These are phyloP conservation scores for Solenopsis fugax DNA, from an alignment of 1,140 invertebrate genomes.

Conservation along the genomic window DNA sequence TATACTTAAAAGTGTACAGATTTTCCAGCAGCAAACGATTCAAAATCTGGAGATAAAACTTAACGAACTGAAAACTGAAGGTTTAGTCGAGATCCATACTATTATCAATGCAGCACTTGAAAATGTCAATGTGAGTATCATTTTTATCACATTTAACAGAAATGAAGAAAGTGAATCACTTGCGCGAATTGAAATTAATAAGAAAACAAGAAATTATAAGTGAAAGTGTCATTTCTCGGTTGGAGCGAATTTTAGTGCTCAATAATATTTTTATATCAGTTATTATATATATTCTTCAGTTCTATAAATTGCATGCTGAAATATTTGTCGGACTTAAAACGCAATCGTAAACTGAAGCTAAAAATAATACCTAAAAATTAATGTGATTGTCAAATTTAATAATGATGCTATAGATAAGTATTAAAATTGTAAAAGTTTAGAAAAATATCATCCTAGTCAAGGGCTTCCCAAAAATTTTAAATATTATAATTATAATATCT, in stretches of 20 bases:
- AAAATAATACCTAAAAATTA: too few species aligned
- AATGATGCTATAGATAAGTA: too few species aligned
- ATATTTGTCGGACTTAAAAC: not conserved
- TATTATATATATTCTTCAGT: not conserved
- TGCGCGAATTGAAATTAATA: not conserved
- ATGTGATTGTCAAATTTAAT: too few species aligned
- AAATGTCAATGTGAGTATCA: slow-evolving; percentile 15
- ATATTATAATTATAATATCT: slow-evolving; percentile 15
- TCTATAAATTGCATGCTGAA: not conserved
- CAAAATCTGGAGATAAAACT: not conserved
- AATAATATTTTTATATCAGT: too few species aligned
- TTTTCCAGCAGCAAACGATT: not conserved
- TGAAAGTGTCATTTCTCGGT: too few species aligned
- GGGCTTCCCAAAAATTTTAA: too few species aligned
- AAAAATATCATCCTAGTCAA: too few species aligned
- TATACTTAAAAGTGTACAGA: not conserved
- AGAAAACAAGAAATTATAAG: too few species aligned
- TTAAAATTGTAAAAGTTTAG: too few species aligned
- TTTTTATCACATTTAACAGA: not conserved
- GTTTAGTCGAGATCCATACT: not conserved
- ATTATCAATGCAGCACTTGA: not conserved
- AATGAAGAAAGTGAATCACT: not conserved
- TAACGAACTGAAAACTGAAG: not conserved
- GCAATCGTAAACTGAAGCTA: too few species aligned
- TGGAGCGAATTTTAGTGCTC: too few species aligned